Base-by-base conservation (phyloP, 2,888 invertebrate genomes). In the Beris chalybata region DNA sequence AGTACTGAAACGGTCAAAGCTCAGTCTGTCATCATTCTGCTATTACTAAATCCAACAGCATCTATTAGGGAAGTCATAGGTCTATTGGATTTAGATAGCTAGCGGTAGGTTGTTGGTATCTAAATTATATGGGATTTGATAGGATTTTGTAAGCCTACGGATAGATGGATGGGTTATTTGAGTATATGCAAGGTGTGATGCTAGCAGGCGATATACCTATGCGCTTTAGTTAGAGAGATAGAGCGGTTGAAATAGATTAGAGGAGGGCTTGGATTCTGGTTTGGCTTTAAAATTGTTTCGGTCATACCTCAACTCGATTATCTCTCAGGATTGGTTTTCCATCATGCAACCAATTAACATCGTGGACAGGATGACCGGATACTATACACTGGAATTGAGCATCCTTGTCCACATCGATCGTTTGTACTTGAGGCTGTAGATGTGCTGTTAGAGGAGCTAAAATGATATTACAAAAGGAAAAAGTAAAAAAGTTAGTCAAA, bases 311-410 rank as follows among this genome's bases (percentile, higher is more conserved):
- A 64, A 85, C 79, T 71, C 87, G 84, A 72, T 85, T 85, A 73
- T 84, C 85, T 63, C 84, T 79, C 67, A 84, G 82, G 66, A 91
- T 80, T 69, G 85, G 83, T 73, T 83, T 84, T 44, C 89, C 91
- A 77, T 94, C 88, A 78, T 92, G 91, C 75, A 90, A 84, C 94
- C 94, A 95, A 75, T 85, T 85, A 67, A 93, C 84, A 73, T 87
- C 85, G 70, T 88, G 87, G 69, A 92, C 85, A n/a, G 95, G 95
- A 82, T 90, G 90, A 5, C 96, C 96, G 68, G 88, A 87, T 64
- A 92, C 87, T 76, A 91, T 90, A 81, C 96, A 97, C 78, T 93
- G 92, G 78, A 96, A 92, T 75, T 86, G 87, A 57, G 93, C 90
- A 76, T 92, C 89, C 75, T 90, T 89, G 69, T 92, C 93, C 69